Evolutionary conservation across 1,140 invertebrate genomes (phyloP).

Genomic region (Ips nitidus): DNA sequence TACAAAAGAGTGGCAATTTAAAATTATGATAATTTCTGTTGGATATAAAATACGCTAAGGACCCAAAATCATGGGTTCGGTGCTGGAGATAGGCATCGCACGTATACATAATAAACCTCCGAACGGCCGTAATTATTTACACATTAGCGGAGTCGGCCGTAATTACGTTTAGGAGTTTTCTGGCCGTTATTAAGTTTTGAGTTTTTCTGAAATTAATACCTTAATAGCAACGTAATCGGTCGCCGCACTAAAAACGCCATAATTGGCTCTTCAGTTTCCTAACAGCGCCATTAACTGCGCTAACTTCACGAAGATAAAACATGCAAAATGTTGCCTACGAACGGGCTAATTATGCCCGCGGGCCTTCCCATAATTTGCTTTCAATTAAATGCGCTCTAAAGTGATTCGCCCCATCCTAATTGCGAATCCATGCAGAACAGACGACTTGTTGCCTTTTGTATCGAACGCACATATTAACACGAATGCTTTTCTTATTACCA

Average conservation of each 20-base stretch:
- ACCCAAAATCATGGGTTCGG: slow-evolving; percentile 24
- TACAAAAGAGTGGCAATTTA: slow-evolving; percentile 23
- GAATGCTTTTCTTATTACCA: slow-evolving; percentile 1
- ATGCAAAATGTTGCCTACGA: slow-evolving; percentile 31
- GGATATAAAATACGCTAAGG: slow-evolving; percentile 24
- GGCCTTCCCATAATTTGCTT: slow-evolving; percentile 28
- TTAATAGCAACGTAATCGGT: slow-evolving; percentile 34
- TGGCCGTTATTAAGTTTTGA: slow-evolving; percentile 28
- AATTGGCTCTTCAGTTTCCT: slow-evolving; percentile 35
- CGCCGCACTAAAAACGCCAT: slow-evolving; percentile 31
- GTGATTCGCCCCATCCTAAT: slow-evolving; percentile 29
- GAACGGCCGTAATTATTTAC: slow-evolving; percentile 31
- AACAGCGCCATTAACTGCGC: slow-evolving; percentile 32
- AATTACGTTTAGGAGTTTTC: slow-evolving; percentile 33
- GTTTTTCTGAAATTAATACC: slow-evolving; percentile 33
- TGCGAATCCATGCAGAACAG: slow-evolving; percentile 27
- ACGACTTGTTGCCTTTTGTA: slow-evolving; percentile 12
- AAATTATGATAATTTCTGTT: slow-evolving; percentile 34
- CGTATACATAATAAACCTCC: slow-evolving; percentile 30
- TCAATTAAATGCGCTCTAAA: slow-evolving; percentile 31
- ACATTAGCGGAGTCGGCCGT: slow-evolving; percentile 29
- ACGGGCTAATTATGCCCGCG: slow-evolving; percentile 26
- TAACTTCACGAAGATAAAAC: slow-evolving; percentile 26
- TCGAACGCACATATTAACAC: slow-evolving; percentile 7
- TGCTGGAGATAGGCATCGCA: slow-evolving; percentile 25